Percentiles rank a stretch among this genome's conserved stretches.
Conservation (phyloP, 1,140 invertebrate species). For the Drosophila dunni region DNA sequence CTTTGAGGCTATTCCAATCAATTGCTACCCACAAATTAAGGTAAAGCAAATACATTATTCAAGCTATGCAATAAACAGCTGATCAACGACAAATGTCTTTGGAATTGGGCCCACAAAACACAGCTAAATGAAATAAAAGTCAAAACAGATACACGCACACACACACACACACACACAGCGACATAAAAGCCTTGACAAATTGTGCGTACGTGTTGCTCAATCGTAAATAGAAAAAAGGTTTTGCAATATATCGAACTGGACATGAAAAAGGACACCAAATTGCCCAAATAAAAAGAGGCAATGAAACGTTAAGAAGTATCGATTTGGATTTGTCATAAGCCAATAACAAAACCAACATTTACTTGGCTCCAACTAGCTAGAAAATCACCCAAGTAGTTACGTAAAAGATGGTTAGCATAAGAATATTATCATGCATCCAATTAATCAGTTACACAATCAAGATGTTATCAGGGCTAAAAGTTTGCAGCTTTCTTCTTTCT, state of each 20-base stretch:
- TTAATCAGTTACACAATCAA: not conserved
- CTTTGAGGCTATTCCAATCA: slow-evolving; percentile 25
- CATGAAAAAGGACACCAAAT: slow-evolving; percentile 21
- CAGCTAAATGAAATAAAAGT: slow-evolving; percentile 30
- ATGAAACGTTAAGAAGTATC: slow-evolving; percentile 2
- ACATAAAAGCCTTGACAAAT: slow-evolving; percentile 41
- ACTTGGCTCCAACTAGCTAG: not conserved
- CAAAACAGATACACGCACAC: slow-evolving; percentile 25
- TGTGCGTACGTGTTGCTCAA: slow-evolving; percentile 52
- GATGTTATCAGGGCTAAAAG: not conserved
- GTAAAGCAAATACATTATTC: slow-evolving; percentile 17
- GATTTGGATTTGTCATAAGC: slow-evolving; percentile 10
- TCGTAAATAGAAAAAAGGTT: slow-evolving; percentile 45
- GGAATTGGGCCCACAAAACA: slow-evolving; percentile 17
- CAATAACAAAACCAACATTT: slow-evolving; percentile 15
- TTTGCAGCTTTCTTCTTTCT: not conserved
- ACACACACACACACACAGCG: slow-evolving; percentile 14
- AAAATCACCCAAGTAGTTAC: not conserved
- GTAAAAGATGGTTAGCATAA: not conserved
- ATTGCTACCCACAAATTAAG: slow-evolving; percentile 11
- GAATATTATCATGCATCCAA: not conserved
- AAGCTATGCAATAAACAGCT: slow-evolving; percentile 40
- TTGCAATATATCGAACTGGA: not conserved
- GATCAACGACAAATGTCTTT: slow-evolving; percentile 50
- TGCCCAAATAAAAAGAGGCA: slow-evolving; percentile 23